Conservation (phyloP, 2,113 vertebrate species). For the Dasypus novemcinctus region DNA sequence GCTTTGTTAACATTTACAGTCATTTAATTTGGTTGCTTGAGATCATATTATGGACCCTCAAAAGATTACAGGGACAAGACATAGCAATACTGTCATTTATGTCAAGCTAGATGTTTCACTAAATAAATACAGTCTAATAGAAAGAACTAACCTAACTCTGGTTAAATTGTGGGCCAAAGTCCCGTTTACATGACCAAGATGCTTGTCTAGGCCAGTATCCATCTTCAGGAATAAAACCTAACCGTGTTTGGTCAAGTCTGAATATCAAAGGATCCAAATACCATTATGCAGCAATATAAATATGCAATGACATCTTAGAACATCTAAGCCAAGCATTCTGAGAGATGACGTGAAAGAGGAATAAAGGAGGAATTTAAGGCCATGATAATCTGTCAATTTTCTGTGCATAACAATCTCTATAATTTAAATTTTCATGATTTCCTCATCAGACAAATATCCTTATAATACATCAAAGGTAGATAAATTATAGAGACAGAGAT, state of each 20-base stretch:
- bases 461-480: not conserved
- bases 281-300: slow-evolving; percentile 39
- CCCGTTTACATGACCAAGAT: not conserved
- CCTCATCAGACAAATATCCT: not conserved
- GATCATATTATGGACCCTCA: not conserved
- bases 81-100: not conserved
- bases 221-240: slow-evolving; percentile 52
- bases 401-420: not conserved
- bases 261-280: slow-evolving; percentile 36
- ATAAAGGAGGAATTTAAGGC: slow-evolving; percentile 25
- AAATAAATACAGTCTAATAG: slow-evolving; percentile 2
- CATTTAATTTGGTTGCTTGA: not conserved
- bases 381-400: not conserved
- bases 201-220: slow-evolving; percentile 38
- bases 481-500: not conserved
- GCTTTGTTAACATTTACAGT: not conserved
- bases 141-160: not conserved
- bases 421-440: not conserved
- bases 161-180: slow-evolving; percentile 24
- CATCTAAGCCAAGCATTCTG: slow-evolving; percentile 47
- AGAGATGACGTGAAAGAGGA: not conserved
- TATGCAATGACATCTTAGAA: not conserved
- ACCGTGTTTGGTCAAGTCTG: slow-evolving; percentile 59
- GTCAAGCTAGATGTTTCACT: not conserved
- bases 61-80: not conserved